These are phyloP conservation scores for Melanotaenia parkinsoni DNA, from an alignment of 2,797 vertebrate genomes.

Conservation along the genomic window DNA sequence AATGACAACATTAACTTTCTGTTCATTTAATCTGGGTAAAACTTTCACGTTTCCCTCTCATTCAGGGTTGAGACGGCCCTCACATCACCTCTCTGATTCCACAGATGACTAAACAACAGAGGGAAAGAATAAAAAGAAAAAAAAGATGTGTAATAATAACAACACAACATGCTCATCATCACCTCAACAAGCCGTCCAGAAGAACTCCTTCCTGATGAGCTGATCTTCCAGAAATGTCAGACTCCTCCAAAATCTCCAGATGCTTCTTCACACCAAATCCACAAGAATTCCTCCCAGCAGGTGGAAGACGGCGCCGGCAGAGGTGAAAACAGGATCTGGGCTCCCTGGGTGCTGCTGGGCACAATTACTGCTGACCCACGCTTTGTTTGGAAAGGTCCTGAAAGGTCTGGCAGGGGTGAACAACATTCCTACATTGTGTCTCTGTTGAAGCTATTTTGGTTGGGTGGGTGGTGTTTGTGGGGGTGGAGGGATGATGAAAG, in stretches of 20 bases:
- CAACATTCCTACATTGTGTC: conserved; percentile 74
- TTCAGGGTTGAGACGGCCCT: background rate
- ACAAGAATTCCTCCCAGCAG: conserved; percentile 16
- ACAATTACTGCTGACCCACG: conserved; percentile 79
- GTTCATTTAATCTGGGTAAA: no score
- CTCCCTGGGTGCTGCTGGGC: conserved; percentile 45
- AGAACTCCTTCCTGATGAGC: conserved; percentile 19
- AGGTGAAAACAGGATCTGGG: conserved; percentile 55
- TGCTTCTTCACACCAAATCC: no score
- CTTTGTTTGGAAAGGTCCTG: conserved; percentile 78
- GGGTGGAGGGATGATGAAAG: background rate
- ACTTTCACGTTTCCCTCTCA: no score
- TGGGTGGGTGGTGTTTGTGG: background rate
- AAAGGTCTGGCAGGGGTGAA: conserved; percentile 83
- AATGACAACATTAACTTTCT: no score
- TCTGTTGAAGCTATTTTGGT: conserved; percentile 59
- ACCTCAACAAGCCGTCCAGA: conserved; percentile 44
- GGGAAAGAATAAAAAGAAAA: background rate
- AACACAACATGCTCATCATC: conserved; percentile 18
- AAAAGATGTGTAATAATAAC: background rate
- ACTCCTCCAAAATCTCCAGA: no score
- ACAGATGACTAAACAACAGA: background rate
- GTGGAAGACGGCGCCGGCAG: conserved; percentile 28
- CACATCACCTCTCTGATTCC: background rate
- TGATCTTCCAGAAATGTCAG: no score